These are phyloP conservation scores for rat (Rattus norvegicus) DNA, from an alignment of 2,113 vertebrate genomes.

Conservation along the genomic window GRCr8 NC_086026.1:67353501-67354000, in stretches of 20 bases:
- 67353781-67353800: not conserved
- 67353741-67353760: not conserved
- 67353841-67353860: not conserved
- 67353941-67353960: not conserved
- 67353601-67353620: not conserved
- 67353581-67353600: not conserved
- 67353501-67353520: not conserved
- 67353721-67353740: not conserved
- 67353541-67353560: not conserved
- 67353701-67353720: not conserved
- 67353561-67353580: not conserved
- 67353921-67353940: not conserved
- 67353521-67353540: not conserved
- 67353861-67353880: not conserved
- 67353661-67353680: not conserved
- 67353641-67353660: not conserved
- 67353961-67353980: not conserved
- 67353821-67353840: not conserved
- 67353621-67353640: not conserved
- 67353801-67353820: not conserved
- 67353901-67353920: not conserved
- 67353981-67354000: not conserved
- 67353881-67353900: not conserved
- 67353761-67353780: not conserved
- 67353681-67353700: not conserved